Evolutionary conservation across 2,888 invertebrate species (phyloP), one percentile per base, ranked within the genome.

Genomic region (Dexiosoma caninum): DNA sequence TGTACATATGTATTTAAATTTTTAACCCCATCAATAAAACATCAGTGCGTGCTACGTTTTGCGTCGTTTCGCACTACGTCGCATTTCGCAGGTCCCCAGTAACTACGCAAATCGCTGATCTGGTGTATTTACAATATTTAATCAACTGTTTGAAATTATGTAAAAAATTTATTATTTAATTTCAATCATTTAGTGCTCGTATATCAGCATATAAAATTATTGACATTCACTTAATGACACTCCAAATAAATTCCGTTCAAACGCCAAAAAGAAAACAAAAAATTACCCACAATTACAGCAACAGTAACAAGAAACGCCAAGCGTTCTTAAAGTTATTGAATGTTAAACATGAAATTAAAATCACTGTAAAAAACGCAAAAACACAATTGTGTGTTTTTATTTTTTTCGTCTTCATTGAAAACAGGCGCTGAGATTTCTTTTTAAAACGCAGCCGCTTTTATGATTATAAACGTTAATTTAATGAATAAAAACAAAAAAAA

Each of bases 371-470:
- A 27, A 9, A 30, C 5, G 21, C n/a, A 53, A 55, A 72, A 16
- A 35, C 9, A 32, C 57, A 75, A 67, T 32, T 19, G 19, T 49
- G n/a, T 35, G 9, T 32, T 35, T 35, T 16, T 1, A 10, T 9
- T 55, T 19, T 35, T 12, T 21, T 57, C n/a, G 21, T 5, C 10
- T 46, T 53, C 51, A 53, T n/a, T 57, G 23, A 49, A 70, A 46
- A 60, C 23, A 62, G 53, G 21, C 66, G 78, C 69, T 69, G 69
- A 69, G 64, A 67, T 79, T 74, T 74, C 46, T 67, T 57, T 51
- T 49, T 69, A 55, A 74, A 23, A 69, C 62, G 35, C 49, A 64
- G 62, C 64, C 42, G 57, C 69, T 62, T 53, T 74, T 74, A 64
- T 60, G 42, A 32, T 46, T 66, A 72, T 70, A 70, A 76, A 76